Evolutionary conservation across 1,140 invertebrate species (phyloP), one percentile per base, ranked within the genome.

Genomic region (Anastrepha ludens): DNA sequence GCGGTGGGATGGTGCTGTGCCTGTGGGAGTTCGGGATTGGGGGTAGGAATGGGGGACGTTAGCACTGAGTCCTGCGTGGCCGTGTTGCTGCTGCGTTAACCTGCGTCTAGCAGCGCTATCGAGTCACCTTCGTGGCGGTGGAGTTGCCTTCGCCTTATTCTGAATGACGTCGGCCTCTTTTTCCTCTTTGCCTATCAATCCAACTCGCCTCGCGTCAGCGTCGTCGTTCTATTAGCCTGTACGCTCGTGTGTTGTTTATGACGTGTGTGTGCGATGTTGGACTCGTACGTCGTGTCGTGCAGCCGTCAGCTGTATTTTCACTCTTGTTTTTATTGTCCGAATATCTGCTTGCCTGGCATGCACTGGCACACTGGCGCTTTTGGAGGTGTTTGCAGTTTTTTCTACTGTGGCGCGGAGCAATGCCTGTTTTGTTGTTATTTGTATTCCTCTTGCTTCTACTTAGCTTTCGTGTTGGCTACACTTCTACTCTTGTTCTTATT

Each of bases 381-480:
- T 85, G 65, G 78, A 88, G 85, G 87, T 88, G 87, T 86, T 85
- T 88, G 59, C 65, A 47, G 64, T 55, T 70, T 85, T 87, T 74
- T 20, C 85, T 55, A 17, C 58, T 88, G 87, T 87, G 50, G 74
- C 78, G 55, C 29, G 74, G 74, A 55, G 44, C 74, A 81, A 20
- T 81, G 47, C 15, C 17, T 8, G 74, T 11, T 29, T 29, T 74
- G 74, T 55, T 81, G 50, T 81, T 29, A 29, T 29, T 29, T 50
- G 74, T 81, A 4, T 29, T 87, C 50, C 85, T 62, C 81, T 88
- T 59, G 59, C 58, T 87, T 60, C 59, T 87, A 44, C 70, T 60
- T 86, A 20, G 60, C 47, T 55, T 86, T 86, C 81, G 81, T 86
- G 50, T 86, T 88, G n/a, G n/a, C 74, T 81, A 41, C 74, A 81